Base-by-base conservation (phyloP, 2,113 vertebrate species). In the Crotalus viridis region DNA sequence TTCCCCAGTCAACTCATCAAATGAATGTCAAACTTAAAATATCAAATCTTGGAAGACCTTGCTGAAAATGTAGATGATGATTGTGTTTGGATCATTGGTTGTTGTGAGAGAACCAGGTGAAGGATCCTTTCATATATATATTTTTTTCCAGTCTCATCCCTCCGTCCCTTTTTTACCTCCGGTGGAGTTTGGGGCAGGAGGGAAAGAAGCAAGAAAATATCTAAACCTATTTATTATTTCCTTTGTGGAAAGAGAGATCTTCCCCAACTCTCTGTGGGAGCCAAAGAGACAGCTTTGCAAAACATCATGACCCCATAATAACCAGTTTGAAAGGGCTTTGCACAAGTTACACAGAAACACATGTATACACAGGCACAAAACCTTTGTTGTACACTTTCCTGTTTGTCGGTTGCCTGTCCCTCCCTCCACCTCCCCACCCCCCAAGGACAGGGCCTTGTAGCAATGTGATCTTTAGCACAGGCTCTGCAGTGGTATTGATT, bases 381-480 rank as follows among this genome's bases (percentile, higher is more conserved):
- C 51, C 46, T 61, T 48, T 28, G 21, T 51, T 69, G 57, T 46
- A 21, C 48, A 93, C 89, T 46, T 69, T n/a, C 10, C 54, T 90
- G 56, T 89, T 56, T 1, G 22, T 39, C 89, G 2, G 43, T 21
- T 89, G 74, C 64, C 26, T 86, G 94, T 22, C 74, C 95, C 95
- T 94, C 93, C 89, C 93, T 91, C 94, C 93, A 91, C 91, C 26
- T 69, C 88, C 90, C 93, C 92, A 89, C 94, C 89, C 89, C 57
- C 96, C 96, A 97, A 97, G 96, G 96, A 94, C 96, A 95, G 94
- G 94, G 95, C 95, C 94, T 97, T 96, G 95, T 95, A 96, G 97
- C 98, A 97, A 97, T 95, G 95, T 97, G 97, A 98, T 98, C 98
- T 98, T 98, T 98, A 97, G 97, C 98, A 97, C 95, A 95, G 93